Evolutionary conservation across 2,797 vertebrate species (phyloP), one percentile per base, ranked within the genome.

Genomic region (Acestrorhynchus altus): DNA sequence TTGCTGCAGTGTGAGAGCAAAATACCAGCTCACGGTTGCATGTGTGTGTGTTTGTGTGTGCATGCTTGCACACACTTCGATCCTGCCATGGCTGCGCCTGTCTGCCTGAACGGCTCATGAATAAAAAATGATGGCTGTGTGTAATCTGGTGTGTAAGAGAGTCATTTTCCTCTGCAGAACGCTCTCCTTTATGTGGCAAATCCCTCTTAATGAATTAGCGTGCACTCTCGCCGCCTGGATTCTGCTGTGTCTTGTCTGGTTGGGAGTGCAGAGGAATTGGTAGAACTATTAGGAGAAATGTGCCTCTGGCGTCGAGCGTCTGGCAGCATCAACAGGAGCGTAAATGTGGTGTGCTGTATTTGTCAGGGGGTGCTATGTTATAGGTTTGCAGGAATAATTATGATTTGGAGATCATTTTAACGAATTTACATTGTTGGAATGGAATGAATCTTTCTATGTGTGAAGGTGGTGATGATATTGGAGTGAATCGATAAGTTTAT

Each of bases 1-100:
- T 83, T 65, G 74, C 73, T 79, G 69, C 81, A 78, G 40, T 26
- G 67, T 72, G 73, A 72, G 73, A 72, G 61, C 46, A 22, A 49
- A 76, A 79, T 61, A 72, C 64, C 52, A 74, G 70, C 69, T 71
- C 73, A 15, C 68, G 73, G 47, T 8, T 39, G 28, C 52, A 77
- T 75, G 61, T 72, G 68, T 66, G 74, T 68, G 46, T 79, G 68
- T 76, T 35, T 63, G 54, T 66, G 18, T 63, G 52, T 61, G 16
- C 44, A 46, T 44, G 39, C 39, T 20, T 24, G 22, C 8, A 8
- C 6, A 35, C 22, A n/a, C 76, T 54, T 35, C 69, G 39, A 64
- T 77, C 67, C 67, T 46, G 31, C 61, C 46, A 72, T 71, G 13
- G 35, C 69, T 57, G 52, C 56, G 40, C 52, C 54, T 42, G 40